phyloP scores from a whole-genome alignment of 2,113 vertebrate species.

The Mola mola region DNA sequence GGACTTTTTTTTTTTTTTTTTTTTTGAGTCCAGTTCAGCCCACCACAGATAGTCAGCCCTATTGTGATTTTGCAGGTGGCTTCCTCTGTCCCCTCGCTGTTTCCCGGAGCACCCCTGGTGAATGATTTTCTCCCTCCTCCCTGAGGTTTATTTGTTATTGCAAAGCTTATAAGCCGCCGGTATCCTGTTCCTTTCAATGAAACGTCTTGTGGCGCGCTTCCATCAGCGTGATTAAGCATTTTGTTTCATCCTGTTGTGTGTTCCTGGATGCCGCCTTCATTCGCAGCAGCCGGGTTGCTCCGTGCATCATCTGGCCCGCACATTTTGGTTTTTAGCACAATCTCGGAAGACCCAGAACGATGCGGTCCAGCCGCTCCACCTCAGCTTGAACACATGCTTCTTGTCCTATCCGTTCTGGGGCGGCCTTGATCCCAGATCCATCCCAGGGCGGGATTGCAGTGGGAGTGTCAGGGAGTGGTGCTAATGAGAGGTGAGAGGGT shows the following conservation, averaged over 20 bases:
- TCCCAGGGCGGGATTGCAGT: conserved; percentile 49
- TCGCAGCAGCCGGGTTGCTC: conserved; percentile 40
- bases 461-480: conserved; percentile 48
- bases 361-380: conserved; percentile 22
- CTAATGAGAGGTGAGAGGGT: conserved; percentile 61
- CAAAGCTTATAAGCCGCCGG: conserved; percentile 58
- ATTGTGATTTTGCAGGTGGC: conserved; percentile 70
- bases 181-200: conserved; percentile 60
- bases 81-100: conserved; percentile 35
- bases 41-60: conserved; percentile 21
- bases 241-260: conserved; percentile 71
- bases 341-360: conserved; percentile 28
- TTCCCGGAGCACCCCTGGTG: conserved; percentile 45
- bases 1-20: no score
- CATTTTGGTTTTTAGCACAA: conserved; percentile 61
- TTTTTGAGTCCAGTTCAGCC: conserved; percentile 42
- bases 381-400: conserved; percentile 26
- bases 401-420: conserved; percentile 46
- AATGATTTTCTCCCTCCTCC: conserved; percentile 56
- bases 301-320: conserved; percentile 74
- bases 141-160: conserved; percentile 64
- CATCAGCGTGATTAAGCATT: conserved; percentile 59
- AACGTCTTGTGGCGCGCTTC: conserved; percentile 60
- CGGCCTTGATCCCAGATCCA: conserved; percentile 64
- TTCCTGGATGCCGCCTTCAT: conserved; percentile 58